Evolutionary conservation across 2,888 invertebrate species (phyloP), one percentile per base, ranked within the genome.

Genomic region (Adineta ricciae): DNA sequence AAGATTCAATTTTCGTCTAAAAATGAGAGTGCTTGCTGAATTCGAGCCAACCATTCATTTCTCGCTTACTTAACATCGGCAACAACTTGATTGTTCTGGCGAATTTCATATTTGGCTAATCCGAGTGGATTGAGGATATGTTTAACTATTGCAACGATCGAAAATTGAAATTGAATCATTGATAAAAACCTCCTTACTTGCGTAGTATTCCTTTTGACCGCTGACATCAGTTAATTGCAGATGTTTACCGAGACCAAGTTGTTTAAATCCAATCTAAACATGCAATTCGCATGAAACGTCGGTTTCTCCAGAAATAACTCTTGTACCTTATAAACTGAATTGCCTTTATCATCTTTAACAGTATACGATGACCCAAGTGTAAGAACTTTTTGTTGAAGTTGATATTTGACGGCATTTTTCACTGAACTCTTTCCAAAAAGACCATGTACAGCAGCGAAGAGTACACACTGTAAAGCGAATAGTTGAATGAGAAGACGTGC

Each of bases 91-190:
- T 78, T 41, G n/a, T 78, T 78, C n/a, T 78, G 24, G 14, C 41
- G 38, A 41, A 78, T 78, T 78, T 78, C 78, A 78, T 78, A 78
- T 78, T 38, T 78, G 14, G 78, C 78, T 41, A 78, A 78, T 24
- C 78, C 78, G 24, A 78, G 41, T 41, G 78, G 78, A 78, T 78
- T 78, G n/a, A 78, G 41, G 11, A 78, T 9, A 78, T 78, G 78
- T 78, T 78, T 78, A 78, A 78, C 64, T 64, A 64, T n/a, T n/a
- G n/a, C n/a, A n/a, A n/a, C n/a, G n/a, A n/a, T n/a, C n/a, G n/a
- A n/a, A n/a, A n/a, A n/a, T n/a, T n/a, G n/a, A n/a, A n/a, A 14
- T n/a, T 11, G 24, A 11, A 64, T 8, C 16, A 32, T 14, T 16
- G 19, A 50, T 9, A 32, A 27, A 21, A 2, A 32, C 19, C 16